A percentile compares a stretch with the other conserved stretches of the same genome.
phyloP scores from a whole-genome alignment of 1,140 invertebrate genomes.

The Oncopeltus fasciatus region DNA sequence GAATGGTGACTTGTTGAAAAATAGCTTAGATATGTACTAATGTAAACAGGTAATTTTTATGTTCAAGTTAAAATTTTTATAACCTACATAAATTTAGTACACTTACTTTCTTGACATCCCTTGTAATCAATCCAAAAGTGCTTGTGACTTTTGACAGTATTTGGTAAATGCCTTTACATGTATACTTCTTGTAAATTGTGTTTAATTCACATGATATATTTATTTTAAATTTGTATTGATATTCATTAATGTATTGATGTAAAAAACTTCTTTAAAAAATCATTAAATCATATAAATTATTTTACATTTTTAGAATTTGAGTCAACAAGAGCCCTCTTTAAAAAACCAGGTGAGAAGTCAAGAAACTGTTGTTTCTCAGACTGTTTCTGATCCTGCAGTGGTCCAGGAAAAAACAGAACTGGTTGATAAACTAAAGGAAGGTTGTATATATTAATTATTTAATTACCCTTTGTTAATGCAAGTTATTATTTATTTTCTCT shows the following conservation, averaged over 20 bases:
- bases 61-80: too few species aligned
- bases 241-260: too few species aligned
- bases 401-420: constrained; percentile 39
- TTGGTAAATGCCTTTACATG: too few species aligned
- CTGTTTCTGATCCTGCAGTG: constrained; percentile 48
- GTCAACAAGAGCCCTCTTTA: constrained; percentile 38
- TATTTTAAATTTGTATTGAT: background rate
- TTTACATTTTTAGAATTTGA: constrained; percentile 29
- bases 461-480: background rate
- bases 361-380: constrained; percentile 44
- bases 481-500: background rate
- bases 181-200: too few species aligned
- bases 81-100: too few species aligned
- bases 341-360: constrained; percentile 55
- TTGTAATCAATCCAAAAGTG: too few species aligned
- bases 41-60: too few species aligned
- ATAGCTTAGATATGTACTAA: too few species aligned
- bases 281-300: background rate
- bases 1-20: too few species aligned
- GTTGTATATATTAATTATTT: background rate
- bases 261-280: too few species aligned
- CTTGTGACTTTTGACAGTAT: too few species aligned
- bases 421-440: constrained; percentile 34
- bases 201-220: background rate
- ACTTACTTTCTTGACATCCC: too few species aligned